Percentiles rank a stretch among this genome's conserved stretches.
These are phyloP conservation scores for Drosophila affinis DNA, from an alignment of 2,888 invertebrate species.

Conservation along the genomic window DNA sequence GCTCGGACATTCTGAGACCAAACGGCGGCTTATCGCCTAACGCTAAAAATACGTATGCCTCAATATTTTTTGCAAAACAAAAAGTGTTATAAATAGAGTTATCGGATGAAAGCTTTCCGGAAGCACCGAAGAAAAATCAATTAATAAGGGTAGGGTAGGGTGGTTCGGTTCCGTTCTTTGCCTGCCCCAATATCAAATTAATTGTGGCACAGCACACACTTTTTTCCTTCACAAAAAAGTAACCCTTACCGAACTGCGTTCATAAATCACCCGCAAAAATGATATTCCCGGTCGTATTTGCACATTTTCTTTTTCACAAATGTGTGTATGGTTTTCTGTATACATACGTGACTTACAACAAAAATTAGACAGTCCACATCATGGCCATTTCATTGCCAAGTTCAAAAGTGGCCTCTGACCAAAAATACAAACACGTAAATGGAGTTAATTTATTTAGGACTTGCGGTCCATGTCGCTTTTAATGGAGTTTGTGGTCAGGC, in stretches of 20 bases:
- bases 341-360: constrained; percentile 26
- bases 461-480: constrained; percentile 30
- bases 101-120: constrained; percentile 26
- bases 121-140: constrained; percentile 68
- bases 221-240: not conserved
- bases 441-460: constrained; percentile 19
- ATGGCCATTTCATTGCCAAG: constrained; percentile 71
- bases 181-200: constrained; percentile 50
- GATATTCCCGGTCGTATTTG: not conserved
- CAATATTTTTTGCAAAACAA: not conserved
- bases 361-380: constrained; percentile 42
- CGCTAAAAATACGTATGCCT: not conserved
- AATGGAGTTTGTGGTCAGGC: constrained; percentile 2
- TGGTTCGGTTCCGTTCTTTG: constrained; percentile 9
- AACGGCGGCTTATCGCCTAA: constrained; percentile 52
- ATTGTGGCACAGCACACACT: constrained; percentile 24
- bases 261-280: not conserved
- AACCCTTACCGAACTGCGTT: not conserved
- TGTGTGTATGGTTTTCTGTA: constrained; percentile 2
- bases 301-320: constrained; percentile 4
- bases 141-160: constrained; percentile 26
- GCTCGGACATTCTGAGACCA: constrained; percentile 7
- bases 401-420: constrained; percentile 53
- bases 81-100: constrained; percentile 22
- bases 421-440: not conserved